Conservation (phyloP, 2,797 vertebrate genomes). For the Pagetopsis macropterus region DNA sequence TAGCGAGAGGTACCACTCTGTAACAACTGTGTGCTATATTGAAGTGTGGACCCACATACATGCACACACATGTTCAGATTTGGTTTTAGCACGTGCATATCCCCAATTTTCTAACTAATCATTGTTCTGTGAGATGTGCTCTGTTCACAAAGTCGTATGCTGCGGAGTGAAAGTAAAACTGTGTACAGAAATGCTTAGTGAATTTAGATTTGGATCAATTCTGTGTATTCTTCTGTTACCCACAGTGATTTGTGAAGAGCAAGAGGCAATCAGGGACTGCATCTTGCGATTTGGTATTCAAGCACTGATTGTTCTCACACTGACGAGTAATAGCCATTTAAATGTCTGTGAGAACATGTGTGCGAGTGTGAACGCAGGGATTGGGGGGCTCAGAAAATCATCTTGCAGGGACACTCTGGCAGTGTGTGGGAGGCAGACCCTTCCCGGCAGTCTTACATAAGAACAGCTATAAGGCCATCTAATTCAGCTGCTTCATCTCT, state of each 20-base stretch:
- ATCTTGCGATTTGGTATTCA: background rate
- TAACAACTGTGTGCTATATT: too few species aligned
- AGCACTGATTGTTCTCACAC: background rate
- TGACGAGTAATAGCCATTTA: constrained; percentile 5
- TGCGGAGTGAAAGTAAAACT: background rate
- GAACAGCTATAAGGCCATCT: constrained; percentile 48
- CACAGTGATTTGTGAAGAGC: background rate
- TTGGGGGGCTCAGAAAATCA: constrained; percentile 43
- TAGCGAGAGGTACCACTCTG: too few species aligned
- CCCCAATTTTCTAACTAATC: too few species aligned
- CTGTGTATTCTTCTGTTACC: background rate
- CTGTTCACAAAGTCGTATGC: too few species aligned
- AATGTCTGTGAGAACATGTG: constrained; percentile 1
- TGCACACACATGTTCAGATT: too few species aligned
- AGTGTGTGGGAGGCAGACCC: constrained; percentile 66
- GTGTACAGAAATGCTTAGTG: background rate
- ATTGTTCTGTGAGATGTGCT: too few species aligned
- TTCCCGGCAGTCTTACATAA: constrained; percentile 79
- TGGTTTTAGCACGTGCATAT: too few species aligned
- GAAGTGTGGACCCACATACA: too few species aligned
- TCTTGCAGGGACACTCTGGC: constrained; percentile 54
- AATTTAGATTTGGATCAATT: background rate
- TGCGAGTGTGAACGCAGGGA: background rate
- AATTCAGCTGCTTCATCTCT: constrained; percentile 63
- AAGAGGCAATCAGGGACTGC: background rate